Conservation (phyloP, 2,113 vertebrate species). For the Gopherus flavomarginatus region DNA sequence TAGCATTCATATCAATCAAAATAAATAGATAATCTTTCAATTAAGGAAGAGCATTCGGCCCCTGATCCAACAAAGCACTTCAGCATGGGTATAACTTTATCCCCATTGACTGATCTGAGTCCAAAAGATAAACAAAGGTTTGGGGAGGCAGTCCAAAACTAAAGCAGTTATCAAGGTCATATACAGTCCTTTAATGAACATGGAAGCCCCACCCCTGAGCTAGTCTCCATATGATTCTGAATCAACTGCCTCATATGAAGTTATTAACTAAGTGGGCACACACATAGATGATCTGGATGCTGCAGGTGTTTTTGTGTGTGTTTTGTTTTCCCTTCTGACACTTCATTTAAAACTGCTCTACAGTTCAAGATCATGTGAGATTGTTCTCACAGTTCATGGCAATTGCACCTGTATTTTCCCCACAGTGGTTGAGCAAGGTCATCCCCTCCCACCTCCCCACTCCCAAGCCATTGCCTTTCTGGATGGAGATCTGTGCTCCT, state of each 20-base stretch:
- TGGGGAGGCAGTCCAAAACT: conserved; percentile 7
- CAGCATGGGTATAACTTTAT: not conserved
- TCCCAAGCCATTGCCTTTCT: not conserved
- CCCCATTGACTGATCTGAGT: not conserved
- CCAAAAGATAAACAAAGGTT: conserved; percentile 7
- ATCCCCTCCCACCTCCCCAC: not conserved
- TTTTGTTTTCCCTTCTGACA: accelerated
- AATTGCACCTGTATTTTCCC: not conserved
- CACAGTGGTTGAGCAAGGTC: not conserved
- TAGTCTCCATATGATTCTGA: conserved; percentile 14
- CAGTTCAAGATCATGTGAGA: not conserved
- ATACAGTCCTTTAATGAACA: not conserved
- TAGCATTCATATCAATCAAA: not conserved
- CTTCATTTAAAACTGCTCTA: conserved; percentile 15
- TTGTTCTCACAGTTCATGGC: not conserved
- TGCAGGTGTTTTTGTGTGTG: not conserved
- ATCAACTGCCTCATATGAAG: not conserved
- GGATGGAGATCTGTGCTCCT: not conserved
- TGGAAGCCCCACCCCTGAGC: conserved; percentile 2
- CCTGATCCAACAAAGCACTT: not conserved
- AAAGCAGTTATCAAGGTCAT: conserved; percentile 26
- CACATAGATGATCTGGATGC: not conserved
- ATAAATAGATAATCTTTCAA: not conserved
- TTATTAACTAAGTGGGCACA: not conserved
- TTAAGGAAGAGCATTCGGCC: conserved; percentile 5